Base-by-base conservation (phyloP, 64 coral and sea anemone species). In the Catalaphyllia jardinei region DNA sequence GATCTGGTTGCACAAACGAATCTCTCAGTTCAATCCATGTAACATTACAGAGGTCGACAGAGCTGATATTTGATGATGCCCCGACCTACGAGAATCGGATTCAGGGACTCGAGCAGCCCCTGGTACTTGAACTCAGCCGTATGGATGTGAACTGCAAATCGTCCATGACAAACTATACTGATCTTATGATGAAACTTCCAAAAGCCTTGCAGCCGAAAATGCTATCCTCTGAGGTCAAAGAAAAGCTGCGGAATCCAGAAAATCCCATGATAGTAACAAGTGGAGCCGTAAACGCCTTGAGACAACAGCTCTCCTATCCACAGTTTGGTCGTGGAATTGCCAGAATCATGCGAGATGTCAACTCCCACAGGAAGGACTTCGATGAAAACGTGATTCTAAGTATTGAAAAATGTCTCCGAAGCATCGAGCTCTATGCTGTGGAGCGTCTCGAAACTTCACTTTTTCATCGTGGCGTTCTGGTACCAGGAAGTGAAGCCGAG, bases 1-100 rank as follows among this genome's bases (percentile, higher is more conserved):
- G 60, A 82, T 15, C 22, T 5, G 27, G 11, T 31, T 35, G 33
- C 12, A 2, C 28, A 29, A 63, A 63, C 22, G 18, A 0, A 0
- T 10, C 30, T 35, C 6, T 74, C 8, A 31, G 18, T 0, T 38
- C 46, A 30, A 75, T 73, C 29, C 29, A 50, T 52, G 78, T 87
- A n/a, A 75, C 75, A 57, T 71, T 93, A 73, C 42, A 67, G 20
- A 20, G 31, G 31, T 88, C 91, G 15, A n/a, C 63, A 12, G 28
- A 88, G 64, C 52, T 93, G 62, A 35, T 93, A 14, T 93, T 79
- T 33, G 63, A 82, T 82, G 78, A 93, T 64, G 86, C 67, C 51
- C 91, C 86, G 12, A 67, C 71, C 52, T 88, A 86, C 54, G 57
- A 79, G 29, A 50, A 88, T 74, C 75, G 91, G 27, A 80, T 93